Percentiles rank a stretch among this genome's conserved stretches.
Conservation (phyloP, 2,888 invertebrate genomes). For the Cordilura impudica region DNA sequence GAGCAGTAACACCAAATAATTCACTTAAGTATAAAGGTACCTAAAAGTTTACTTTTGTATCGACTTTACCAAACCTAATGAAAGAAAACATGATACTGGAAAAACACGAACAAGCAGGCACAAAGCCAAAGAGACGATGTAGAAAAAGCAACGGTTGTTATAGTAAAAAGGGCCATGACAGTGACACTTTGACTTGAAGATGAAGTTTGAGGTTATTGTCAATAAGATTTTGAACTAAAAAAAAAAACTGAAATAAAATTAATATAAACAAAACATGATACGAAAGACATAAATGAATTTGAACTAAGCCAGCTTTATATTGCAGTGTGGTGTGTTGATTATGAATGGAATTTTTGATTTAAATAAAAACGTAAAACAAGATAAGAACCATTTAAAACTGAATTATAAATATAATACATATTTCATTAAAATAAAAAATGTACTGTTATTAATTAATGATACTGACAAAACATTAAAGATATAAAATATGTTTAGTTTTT, state of each 20-base stretch:
- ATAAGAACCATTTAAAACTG: not conserved
- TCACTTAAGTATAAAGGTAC: too few species aligned
- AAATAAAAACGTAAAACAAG: not conserved
- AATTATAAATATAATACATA: not conserved
- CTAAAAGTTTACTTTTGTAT: too few species aligned
- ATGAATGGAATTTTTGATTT: not conserved
- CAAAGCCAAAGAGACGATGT: constrained; percentile 3
- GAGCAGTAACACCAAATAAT: too few species aligned
- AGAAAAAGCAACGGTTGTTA: constrained; percentile 59
- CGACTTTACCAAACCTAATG: not conserved
- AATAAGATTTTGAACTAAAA: constrained; percentile 43
- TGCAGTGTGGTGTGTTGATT: not conserved
- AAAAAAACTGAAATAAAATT: constrained; percentile 54
- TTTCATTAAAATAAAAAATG: not conserved
- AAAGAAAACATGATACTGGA: not conserved
- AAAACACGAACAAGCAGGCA: not conserved
- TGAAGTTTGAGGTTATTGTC: constrained; percentile 75
- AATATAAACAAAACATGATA: not conserved
- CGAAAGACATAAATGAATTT: not conserved
- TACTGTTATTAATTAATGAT: not conserved
- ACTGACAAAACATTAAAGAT: not conserved
- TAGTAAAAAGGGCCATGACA: constrained; percentile 75
- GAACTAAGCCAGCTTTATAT: not conserved
- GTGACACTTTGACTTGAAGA: constrained; percentile 71
- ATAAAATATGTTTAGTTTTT: constrained; percentile 8